phyloP scores from a whole-genome alignment of 2,113 vertebrate genomes.

The Microcebus lehilahytsara region DNA sequence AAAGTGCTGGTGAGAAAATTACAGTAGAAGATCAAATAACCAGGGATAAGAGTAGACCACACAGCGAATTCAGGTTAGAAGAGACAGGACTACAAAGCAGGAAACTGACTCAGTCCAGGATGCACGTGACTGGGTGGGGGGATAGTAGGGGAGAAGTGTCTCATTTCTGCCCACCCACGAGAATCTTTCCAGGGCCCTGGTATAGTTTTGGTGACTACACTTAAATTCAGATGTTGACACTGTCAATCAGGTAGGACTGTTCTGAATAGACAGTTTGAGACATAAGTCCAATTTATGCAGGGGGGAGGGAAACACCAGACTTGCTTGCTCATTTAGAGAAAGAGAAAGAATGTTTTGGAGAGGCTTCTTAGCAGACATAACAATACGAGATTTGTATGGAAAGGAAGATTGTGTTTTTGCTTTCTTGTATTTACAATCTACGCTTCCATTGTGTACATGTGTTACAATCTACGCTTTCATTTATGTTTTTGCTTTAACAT shows the following conservation, averaged over 20 bases:
- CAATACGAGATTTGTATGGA: neutral
- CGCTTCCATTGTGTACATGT: neutral
- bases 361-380: neutral
- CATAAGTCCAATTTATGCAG: neutral
- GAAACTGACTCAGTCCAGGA: neutral
- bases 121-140: rapidly evolving
- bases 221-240: neutral
- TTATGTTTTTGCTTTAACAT: neutral
- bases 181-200: neutral
- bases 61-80: neutral
- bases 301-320: neutral
- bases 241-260: neutral
- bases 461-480: neutral
- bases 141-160: rapidly evolving
- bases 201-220: neutral
- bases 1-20: conserved; percentile 62
- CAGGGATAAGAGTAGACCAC: conserved; percentile 10
- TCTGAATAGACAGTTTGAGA: neutral
- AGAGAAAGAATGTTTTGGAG: neutral
- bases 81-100: neutral
- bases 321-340: neutral
- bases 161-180: neutral
- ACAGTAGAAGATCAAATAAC: conserved; percentile 25
- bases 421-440: neutral
- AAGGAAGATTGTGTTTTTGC: neutral